Conservation (phyloP, 2,797 vertebrate species). For the Poeciliopsis presidionis region DNA sequence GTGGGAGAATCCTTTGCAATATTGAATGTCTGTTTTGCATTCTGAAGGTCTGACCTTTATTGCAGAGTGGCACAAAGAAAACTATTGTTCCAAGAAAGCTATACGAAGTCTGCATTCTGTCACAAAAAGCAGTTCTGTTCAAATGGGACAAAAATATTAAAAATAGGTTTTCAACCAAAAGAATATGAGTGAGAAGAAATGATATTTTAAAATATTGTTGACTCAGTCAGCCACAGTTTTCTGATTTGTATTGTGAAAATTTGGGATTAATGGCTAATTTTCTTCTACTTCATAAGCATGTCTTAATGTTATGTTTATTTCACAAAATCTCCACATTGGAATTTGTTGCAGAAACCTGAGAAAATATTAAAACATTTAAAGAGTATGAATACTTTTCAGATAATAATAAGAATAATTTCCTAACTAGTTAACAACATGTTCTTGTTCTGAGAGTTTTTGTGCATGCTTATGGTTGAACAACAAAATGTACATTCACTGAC, state of each 20-base stretch:
- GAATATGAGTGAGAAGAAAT: background rate
- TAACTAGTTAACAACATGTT: constrained; percentile 30
- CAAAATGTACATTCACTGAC: constrained; percentile 6
- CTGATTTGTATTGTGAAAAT: background rate
- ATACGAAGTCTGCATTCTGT: background rate
- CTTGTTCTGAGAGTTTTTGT: constrained; percentile 10
- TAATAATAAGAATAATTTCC: background rate
- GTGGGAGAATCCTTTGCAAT: background rate
- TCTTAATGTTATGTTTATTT: background rate
- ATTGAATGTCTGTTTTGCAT: too few relatives aligned
- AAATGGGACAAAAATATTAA: background rate
- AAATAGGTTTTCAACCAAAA: background rate
- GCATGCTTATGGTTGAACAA: constrained; percentile 22
- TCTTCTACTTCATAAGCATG: background rate
- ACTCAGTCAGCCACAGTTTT: background rate
- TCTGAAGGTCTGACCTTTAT: background rate
- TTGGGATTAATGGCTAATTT: background rate
- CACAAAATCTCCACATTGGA: background rate
- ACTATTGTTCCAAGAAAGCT: background rate
- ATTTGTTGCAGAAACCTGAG: background rate
- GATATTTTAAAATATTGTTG: background rate
- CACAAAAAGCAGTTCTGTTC: background rate
- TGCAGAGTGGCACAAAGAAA: background rate
- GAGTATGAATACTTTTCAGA: background rate
- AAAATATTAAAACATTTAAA: background rate